Percentiles rank a stretch among this genome's conserved stretches.
Evolutionary conservation across 2,888 invertebrate species (phyloP).

Genomic region (Microctonus aethiopoides): DNA sequence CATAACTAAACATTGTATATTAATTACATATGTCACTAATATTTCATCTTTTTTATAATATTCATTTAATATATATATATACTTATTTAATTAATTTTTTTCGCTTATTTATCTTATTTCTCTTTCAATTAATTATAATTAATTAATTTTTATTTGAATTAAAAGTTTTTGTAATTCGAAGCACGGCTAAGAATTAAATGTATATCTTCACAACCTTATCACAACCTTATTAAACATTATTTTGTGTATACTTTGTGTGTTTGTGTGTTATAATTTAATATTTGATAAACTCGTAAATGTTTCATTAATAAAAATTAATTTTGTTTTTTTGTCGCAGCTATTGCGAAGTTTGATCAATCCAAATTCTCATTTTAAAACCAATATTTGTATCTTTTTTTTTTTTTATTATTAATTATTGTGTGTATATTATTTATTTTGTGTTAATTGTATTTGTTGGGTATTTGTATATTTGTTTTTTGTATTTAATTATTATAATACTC

Average conservation of each 20-base stretch:
- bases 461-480: constrained; percentile 22
- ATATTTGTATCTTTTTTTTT: constrained; percentile 10
- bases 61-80: no score
- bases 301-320: constrained; percentile 1
- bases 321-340: no score
- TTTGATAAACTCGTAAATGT: background rate
- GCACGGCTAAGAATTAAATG: constrained; percentile 58
- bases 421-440: constrained; percentile 20
- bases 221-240: constrained; percentile 64
- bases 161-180: constrained; percentile 59
- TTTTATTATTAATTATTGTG: constrained; percentile 3
- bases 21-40: background rate
- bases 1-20: background rate
- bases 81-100: background rate
- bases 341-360: constrained; percentile 7
- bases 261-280: background rate
- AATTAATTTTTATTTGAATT: constrained; percentile 37
- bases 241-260: constrained; percentile 2
- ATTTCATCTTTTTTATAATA: background rate
- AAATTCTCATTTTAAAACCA: no score
- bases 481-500: constrained; percentile 49
- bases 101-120: constrained; percentile 25
- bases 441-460: constrained; percentile 18
- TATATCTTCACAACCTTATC: constrained; percentile 65
- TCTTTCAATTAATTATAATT: constrained; percentile 2